Base-by-base conservation (phyloP, 2,888 invertebrate species). In the Agriotes lineatus region DNA sequence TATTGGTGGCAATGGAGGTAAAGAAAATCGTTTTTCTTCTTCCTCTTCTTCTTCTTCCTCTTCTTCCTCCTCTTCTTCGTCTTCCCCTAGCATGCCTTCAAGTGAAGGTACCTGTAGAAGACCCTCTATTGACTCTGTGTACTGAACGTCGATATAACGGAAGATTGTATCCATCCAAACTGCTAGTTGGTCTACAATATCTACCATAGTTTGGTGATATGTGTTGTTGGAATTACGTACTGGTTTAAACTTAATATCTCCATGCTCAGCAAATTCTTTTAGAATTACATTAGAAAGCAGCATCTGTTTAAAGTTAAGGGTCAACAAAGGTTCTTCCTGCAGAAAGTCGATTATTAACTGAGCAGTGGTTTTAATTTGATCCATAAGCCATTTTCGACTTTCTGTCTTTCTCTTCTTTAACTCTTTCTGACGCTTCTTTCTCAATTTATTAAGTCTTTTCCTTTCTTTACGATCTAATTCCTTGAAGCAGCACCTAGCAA, bases 151-250 rank as follows among this genome's bases (percentile, higher is more conserved):
- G 1, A 81, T 78, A 48, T 78, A 79, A 62, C 75, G 75, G 5
- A 77, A 77, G 20, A 81, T 64, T 0, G 77, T 75, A 61, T 82
- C 82, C 56, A 82, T 75, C 82, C 82, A 82, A 4, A 81, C 74
- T 0, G 81, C 77, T 9, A 81, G 16, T 72, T 82, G 81, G 66
- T 82, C 81, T 14, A 75, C 70, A 12, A 78, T 76, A 70, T 81
- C 80, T 18, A 80, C 74, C 3, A 75, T 56, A 2, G 74, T 69
- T 25, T 42, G 64, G 4, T 61, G 54, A 22, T 69, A 75, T 1
- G 57, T 20, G 20, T 74, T 71, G 48, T 72, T 74, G 39, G 74
- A 78, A 12, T 76, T 78, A 20, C 75, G 76, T 14, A 78, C 69
- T 22, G 73, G 74, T 1, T 76, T 78, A 63, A 75, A 73, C 61